Base-by-base conservation (phyloP, 2,888 invertebrate species). In the Spicauda simplicius region DNA sequence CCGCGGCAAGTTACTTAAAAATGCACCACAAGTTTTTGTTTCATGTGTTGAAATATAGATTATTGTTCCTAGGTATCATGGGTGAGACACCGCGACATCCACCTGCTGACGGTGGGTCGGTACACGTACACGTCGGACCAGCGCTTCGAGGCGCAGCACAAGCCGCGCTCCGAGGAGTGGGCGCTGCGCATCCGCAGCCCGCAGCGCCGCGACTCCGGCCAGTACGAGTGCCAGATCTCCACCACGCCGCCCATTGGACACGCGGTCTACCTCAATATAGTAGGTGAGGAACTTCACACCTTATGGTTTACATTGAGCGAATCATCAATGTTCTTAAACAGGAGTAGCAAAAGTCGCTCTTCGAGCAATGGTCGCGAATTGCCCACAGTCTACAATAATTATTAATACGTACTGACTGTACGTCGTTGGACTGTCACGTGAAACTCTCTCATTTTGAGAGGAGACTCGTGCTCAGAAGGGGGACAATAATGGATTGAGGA, bases 31-130 rank as follows among this genome's bases (percentile, higher is more conserved):
- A n/a, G n/a, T 25, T 4, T 25, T 25, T 25, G 25, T 25, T 25
- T 2, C 25, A 5, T 5, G 5, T 25, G 5, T 25, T 25, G 5
- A 4, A 4, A 25, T n/a, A 25, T 25, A 25, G 2, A 25, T 25
- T 25, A 25, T 25, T 25, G 25, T 25, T 25, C 25, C 69, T 95
- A 98, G 96, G 98, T 98, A 75, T 98, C 97, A 75, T 98, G 98
- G 98, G 97, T 98, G 63, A 95, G 98, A 64, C 97, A 98, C 89
- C 95, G 97, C 71, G 98, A 98, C 90, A 97, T 98, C 77, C 98
- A 98, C 89, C 91, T 98, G 80, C 94, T 98, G 77, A 98, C 98
- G 3, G 97, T 98, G 75, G 98, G 98, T 20, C 95, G 97, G 52
- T 98, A 97, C 90, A 98, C 98, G 62, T 98, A 98, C 86, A 98